Evolutionary conservation across 2,113 vertebrate genomes (phyloP).

Genomic region (Halcyon malimbica): DNA sequence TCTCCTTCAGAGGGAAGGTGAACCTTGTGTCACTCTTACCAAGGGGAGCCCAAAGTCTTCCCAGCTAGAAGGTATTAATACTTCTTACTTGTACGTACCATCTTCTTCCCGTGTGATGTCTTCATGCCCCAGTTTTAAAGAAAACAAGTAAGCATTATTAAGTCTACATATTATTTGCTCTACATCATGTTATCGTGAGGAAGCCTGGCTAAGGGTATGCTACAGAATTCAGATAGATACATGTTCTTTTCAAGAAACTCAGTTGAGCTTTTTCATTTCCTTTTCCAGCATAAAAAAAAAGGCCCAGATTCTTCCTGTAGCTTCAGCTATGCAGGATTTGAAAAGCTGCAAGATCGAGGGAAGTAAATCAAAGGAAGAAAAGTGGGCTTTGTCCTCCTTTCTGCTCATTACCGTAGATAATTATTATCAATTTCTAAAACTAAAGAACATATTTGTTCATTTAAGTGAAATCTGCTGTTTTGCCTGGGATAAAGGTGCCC

Average conservation of each 20-base stretch:
- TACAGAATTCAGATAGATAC: background rate
- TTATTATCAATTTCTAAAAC: background rate
- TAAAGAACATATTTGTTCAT: background rate
- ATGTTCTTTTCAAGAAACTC: background rate
- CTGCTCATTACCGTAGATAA: background rate
- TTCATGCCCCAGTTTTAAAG: background rate
- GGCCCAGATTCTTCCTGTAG: background rate
- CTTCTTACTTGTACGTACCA: accelerated
- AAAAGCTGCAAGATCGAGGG: background rate
- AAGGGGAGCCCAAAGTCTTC: background rate
- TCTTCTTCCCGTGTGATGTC: background rate
- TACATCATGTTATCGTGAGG: background rate
- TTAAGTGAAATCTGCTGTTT: background rate
- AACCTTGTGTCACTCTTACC: background rate
- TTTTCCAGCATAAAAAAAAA: background rate
- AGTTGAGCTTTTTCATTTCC: background rate
- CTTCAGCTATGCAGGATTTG: background rate
- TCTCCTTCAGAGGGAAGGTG: constrained; percentile 4
- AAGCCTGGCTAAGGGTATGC: background rate
- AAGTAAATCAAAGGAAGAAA: constrained; percentile 22
- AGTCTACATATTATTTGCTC: background rate
- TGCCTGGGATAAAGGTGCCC: background rate
- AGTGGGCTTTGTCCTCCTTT: background rate
- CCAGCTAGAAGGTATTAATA: background rate
- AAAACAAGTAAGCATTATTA: background rate